phyloP scores from a whole-genome alignment of 2,113 vertebrate genomes.

The Lasiurus cinereus region DNA sequence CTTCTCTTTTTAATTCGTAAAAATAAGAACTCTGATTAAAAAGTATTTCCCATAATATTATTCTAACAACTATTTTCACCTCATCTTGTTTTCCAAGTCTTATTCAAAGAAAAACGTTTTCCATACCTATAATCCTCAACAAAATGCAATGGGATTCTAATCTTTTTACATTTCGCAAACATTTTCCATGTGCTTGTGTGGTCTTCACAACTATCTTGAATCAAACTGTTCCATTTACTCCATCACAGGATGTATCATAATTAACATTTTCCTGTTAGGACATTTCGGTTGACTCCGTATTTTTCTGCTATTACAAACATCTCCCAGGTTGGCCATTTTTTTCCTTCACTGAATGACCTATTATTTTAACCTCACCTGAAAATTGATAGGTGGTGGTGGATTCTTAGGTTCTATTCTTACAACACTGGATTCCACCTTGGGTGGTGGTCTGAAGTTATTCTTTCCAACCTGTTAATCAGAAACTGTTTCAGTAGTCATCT shows the following conservation, averaged over 20 bases:
- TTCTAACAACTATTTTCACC: constrained; percentile 51
- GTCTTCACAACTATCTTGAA: background rate
- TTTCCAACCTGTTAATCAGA: constrained; percentile 93
- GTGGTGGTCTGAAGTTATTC: constrained; percentile 98
- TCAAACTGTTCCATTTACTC: constrained; percentile 30
- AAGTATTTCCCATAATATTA: constrained; percentile 1
- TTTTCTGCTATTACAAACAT: constrained; percentile 2
- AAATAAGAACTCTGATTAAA: constrained; percentile 6
- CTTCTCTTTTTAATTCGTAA: background rate
- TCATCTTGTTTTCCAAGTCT: constrained; percentile 38
- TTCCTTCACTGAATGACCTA: background rate
- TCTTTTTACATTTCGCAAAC: background rate
- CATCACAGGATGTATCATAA: background rate
- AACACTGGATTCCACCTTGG: constrained; percentile 99
- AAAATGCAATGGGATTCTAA: background rate
- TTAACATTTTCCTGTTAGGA: constrained; percentile 32
- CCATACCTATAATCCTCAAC: background rate
- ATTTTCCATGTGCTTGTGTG: background rate
- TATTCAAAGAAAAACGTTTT: constrained; percentile 41
- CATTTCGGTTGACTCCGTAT: background rate
- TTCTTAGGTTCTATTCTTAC: constrained; percentile 98
- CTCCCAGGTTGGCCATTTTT: background rate
- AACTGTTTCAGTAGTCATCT: constrained; percentile 59
- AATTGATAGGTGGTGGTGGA: constrained; percentile 97
- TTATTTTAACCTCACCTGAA: constrained; percentile 91